Base-by-base conservation (phyloP, 2,797 vertebrate genomes). In the Acrocephalus scirpaceus region DNA sequence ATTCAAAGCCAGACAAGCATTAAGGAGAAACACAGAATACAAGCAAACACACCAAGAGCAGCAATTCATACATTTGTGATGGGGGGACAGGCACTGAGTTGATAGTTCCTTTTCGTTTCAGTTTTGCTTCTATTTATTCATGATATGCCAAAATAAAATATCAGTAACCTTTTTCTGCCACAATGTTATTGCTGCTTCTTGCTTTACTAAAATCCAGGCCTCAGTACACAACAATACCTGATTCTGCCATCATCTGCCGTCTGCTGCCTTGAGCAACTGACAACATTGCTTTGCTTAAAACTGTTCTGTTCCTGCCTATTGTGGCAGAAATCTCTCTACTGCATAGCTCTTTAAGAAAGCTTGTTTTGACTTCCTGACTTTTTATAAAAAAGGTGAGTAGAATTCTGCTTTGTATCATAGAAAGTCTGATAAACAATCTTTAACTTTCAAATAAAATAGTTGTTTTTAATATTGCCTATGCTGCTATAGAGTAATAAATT, bases 181-280 rank as follows among this genome's bases (percentile, higher is more conserved):
- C 36, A 47, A 11, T n/a, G 40, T 58, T 93, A 84, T 65, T 81
- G 47, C n/a, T 72, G 10, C 4, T 88, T 86, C 72, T 93, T 70
- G 30, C n/a, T 84, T 69, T 86, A 15, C 74, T 88, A 26, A 86
- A 72, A 84, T 74, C 19, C 65, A 84, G 32, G 21, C 38, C 67
- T 50, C 1, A 0, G 2, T 58, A 66, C 27, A 65, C 5, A 81
- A 16, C 45, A 85, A 44, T 88, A 92, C 70, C 81, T 91, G 84
- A 84, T 87, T 81, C 77, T 95, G 73, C 83, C 14, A 2, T 84
- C 77, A 88, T 78, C 73, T 90, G 73, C 66, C 0, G 10, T 90
- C 45, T 90, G 66, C 44, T 90, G 92, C 91, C 92, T 82, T 87
- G 56, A 91, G 91, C 88, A 89, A 85, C 58, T 91, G 88, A 78